These are phyloP conservation scores for Zootermopsis nevadensis DNA, from an alignment of 2,888 invertebrate genomes.

Conservation along the genomic window DNA sequence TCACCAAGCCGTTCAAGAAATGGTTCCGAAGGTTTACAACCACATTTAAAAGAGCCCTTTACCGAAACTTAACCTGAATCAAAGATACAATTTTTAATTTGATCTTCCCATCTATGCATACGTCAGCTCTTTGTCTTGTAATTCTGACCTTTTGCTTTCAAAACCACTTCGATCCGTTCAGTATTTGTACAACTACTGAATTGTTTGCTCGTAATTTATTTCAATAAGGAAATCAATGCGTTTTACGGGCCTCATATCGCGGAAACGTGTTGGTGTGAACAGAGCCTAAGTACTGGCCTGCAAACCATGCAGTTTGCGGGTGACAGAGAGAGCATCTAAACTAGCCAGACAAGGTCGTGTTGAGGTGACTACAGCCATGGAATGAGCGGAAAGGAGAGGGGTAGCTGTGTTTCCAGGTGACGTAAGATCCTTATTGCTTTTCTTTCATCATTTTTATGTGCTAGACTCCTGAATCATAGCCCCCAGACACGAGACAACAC, in stretches of 20 bases:
- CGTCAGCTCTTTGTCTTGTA: no score
- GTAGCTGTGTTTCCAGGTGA: slow-evolving; percentile 24
- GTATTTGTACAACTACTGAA: no score
- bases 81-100: no score
- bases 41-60: no score
- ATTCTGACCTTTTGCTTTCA: no score
- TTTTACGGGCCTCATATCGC: not conserved
- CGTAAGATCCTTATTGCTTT: slow-evolving; percentile 39
- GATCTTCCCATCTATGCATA: no score
- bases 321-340: slow-evolving; percentile 37
- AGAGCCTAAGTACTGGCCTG: not conserved
- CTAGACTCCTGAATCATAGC: slow-evolving; percentile 22
- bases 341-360: slow-evolving; percentile 43
- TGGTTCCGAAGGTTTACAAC: no score
- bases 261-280: slow-evolving; percentile 14
- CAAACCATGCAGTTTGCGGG: slow-evolving; percentile 19
- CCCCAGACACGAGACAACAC: not conserved
- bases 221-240: no score
- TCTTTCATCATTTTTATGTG: slow-evolving; percentile 22
- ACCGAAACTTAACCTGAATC: no score
- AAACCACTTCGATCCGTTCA: no score
- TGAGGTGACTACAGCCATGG: slow-evolving; percentile 40
- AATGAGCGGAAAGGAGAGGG: not conserved
- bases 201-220: no score
- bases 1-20: no score